These are phyloP conservation scores for Odontophorus gujanensis DNA, from an alignment of 2,113 vertebrate species.

Conservation along the genomic window DNA sequence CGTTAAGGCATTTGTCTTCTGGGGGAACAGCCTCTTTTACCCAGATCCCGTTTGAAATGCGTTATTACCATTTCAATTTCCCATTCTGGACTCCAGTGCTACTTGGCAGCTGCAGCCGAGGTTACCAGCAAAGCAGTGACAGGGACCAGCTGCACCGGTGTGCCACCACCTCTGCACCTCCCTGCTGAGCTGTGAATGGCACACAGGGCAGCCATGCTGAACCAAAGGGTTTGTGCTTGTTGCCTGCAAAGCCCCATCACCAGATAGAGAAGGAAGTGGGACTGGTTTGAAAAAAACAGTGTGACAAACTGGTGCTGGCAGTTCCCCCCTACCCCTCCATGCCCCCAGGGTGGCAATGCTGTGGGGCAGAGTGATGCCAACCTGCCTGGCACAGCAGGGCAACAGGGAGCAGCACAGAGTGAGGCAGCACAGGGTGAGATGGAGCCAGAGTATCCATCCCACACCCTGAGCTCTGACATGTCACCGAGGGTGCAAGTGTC, in stretches of 20 bases:
- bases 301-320: not conserved
- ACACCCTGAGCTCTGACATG: rapidly evolving
- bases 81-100: not conserved
- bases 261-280: not conserved
- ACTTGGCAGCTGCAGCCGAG: not conserved
- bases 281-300: not conserved
- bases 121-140: not conserved
- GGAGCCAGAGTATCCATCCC: not conserved
- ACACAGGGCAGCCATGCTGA: not conserved
- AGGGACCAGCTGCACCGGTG: not conserved
- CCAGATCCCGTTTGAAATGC: not conserved
- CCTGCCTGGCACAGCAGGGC: rapidly evolving
- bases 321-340: not conserved
- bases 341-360: not conserved
- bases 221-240: not conserved
- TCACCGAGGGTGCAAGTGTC: not conserved
- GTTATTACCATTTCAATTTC: not conserved
- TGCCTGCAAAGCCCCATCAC: not conserved
- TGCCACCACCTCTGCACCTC: not conserved
- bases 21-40: not conserved
- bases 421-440: rapidly evolving
- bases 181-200: not conserved
- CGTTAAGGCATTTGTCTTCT: not conserved
- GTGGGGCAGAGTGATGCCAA: not conserved
- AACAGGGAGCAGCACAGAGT: rapidly evolving